phyloP scores from a whole-genome alignment of 2,113 vertebrate species.

The Antechinus stuartii region DNA sequence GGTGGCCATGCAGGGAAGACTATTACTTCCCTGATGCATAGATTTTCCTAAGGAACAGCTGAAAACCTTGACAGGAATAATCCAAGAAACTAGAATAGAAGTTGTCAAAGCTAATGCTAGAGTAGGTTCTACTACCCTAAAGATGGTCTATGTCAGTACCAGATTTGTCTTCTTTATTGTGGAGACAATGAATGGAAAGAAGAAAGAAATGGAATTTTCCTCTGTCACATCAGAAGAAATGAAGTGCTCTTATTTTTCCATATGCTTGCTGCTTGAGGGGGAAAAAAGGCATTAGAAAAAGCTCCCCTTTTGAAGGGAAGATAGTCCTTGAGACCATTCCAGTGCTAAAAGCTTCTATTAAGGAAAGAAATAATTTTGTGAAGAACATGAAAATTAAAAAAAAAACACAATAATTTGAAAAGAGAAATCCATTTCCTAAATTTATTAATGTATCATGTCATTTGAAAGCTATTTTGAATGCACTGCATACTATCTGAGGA shows the following conservation, averaged over 20 bases:
- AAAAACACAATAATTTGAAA: neutral
- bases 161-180: constrained; percentile 95
- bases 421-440: constrained; percentile 80
- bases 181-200: constrained; percentile 96
- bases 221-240: constrained; percentile 94
- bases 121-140: constrained; percentile 97
- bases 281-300: constrained; percentile 93
- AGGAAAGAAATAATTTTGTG: constrained; percentile 96
- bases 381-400: constrained; percentile 90
- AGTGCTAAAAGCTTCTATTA: constrained; percentile 96
- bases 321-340: constrained; percentile 89
- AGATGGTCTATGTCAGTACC: constrained; percentile 97
- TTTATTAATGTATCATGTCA: constrained; percentile 85
- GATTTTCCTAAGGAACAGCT: constrained; percentile 95
- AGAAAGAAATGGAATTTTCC: constrained; percentile 94
- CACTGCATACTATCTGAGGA: constrained; percentile 63
- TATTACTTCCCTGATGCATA: constrained; percentile 96
- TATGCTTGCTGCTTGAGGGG: constrained; percentile 93
- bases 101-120: constrained; percentile 98
- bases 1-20: constrained; percentile 98
- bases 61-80: constrained; percentile 88
- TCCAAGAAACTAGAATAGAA: constrained; percentile 97
- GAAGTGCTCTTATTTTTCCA: constrained; percentile 96
- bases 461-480: constrained; percentile 59
- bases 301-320: constrained; percentile 94